Evolutionary conservation across 2,797 vertebrate species (phyloP), one percentile per base, ranked within the genome.

Genomic region (Erethizon dorsatum): DNA sequence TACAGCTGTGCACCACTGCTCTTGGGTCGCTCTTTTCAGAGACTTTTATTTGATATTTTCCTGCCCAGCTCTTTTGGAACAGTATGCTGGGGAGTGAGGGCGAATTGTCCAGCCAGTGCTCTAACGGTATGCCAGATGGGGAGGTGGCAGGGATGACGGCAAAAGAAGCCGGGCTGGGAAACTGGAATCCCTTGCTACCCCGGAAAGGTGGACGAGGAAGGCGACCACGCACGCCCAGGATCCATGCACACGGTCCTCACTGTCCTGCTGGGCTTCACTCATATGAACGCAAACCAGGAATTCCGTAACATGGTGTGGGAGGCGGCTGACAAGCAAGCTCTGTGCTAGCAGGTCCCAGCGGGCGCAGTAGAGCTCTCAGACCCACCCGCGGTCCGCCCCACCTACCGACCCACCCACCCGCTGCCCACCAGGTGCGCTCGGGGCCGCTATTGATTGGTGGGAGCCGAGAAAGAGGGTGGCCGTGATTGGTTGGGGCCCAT

Each of bases 41-140:
- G 63, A 41, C 12, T 57, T 87, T 69, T 47, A 52, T 41, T 92
- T 80, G 63, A 31, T 80, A 2, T 69, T 80, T 57, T 79, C n/a
- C 65, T 67, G 31, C 45, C 45, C 11, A 2, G 11, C 31, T n/a
- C 10, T 26, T 33, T 15, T 14, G 28, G 45, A 52, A 20, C 13
- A 14, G n/a, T 28, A 26, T 4, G 20, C 20, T 57, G 65, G 41
- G 2, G 31, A 37, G 12, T 20, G 54, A n/a, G 45, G 20, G 31
- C 17, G 24, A 37, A 78, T 31, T 15, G 7, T 22, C 28, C 5
- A 12, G 59, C 28, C 37, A 18, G n/a, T 45, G 37, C 14, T 63
- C 83, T 0, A 3, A 20, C 11, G 26, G 50, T 1, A 13, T 4
- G 33, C 20, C 13, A 2, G n/a, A 6, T 52, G 45, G 47, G 17